These are phyloP conservation scores for Radopholus similis DNA, from an alignment of 1,140 invertebrate species.

Conservation along the genomic window DNA sequence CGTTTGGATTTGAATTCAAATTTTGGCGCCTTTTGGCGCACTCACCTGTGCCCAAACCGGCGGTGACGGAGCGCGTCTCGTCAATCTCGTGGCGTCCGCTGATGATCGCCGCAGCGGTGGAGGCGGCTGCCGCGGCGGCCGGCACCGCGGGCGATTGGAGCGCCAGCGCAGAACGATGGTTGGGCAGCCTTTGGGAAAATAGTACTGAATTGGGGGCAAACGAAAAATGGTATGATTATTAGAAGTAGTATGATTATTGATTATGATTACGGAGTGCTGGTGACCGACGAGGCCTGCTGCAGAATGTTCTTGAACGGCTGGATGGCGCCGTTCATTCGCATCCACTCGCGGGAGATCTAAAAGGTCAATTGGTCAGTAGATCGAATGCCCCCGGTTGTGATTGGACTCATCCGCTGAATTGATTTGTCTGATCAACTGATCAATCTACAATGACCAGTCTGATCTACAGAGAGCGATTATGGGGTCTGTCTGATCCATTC, in stretches of 20 bases:
- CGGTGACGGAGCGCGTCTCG: background rate
- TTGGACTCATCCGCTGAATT: too few species aligned
- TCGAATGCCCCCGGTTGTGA: background rate
- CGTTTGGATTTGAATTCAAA: background rate
- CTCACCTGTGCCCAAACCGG: background rate
- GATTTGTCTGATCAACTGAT: too few species aligned
- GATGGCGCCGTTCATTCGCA: constrained; percentile 29
- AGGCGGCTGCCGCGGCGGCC: background rate
- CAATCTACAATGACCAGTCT: too few species aligned
- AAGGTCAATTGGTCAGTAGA: background rate
- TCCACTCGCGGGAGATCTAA: constrained; percentile 25
- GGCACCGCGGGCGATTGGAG: constrained; percentile 7
- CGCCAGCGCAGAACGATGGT: constrained; percentile 10
- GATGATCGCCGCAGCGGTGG: constrained; percentile 6
- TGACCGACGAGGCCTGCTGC: constrained; percentile 7
- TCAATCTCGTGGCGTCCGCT: background rate
- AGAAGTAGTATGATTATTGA: background rate
- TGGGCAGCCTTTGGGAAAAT: constrained; percentile 4
- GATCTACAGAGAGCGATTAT: too few species aligned
- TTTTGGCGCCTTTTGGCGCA: background rate
- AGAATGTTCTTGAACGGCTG: constrained; percentile 21
- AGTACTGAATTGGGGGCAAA: too few species aligned
- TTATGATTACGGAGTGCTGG: constrained; percentile 12
- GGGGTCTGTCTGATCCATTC: too few species aligned
- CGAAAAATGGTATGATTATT: background rate